Percentiles rank a stretch among this genome's conserved stretches.
phyloP scores from a whole-genome alignment of 2,888 invertebrate genomes.

The Drosophila anceps region DNA sequence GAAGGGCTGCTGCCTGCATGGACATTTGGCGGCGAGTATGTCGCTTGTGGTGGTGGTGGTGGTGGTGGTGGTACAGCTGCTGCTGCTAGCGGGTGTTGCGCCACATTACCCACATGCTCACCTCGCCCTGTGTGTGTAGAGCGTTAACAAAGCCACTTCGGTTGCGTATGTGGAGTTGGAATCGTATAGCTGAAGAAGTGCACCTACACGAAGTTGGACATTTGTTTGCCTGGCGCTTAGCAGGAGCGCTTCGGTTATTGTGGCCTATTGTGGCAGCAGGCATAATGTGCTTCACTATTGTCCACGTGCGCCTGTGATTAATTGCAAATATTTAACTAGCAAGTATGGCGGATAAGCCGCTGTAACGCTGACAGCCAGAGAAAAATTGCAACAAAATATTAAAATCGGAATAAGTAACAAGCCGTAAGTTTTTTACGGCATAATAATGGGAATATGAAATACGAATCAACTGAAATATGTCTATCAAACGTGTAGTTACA shows the following conservation, averaged over 20 bases:
- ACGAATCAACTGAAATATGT: too few species aligned
- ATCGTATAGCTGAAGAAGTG: slow-evolving; percentile 15
- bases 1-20: slow-evolving; percentile 1
- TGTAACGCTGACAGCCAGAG: not conserved
- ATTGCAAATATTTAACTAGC: slow-evolving; percentile 65
- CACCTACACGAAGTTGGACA: slow-evolving; percentile 64
- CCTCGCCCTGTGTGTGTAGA: slow-evolving; percentile 32
- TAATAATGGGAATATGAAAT: too few species aligned
- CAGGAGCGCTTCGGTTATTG: slow-evolving; percentile 27
- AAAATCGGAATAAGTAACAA: too few species aligned
- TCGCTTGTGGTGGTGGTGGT: slow-evolving; percentile 32
- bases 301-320: slow-evolving; percentile 65
- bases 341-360: not conserved
- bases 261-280: not conserved
- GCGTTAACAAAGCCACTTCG: slow-evolving; percentile 62
- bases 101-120: slow-evolving; percentile 28
- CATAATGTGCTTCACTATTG: slow-evolving; percentile 27
- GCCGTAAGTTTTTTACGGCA: too few species aligned
- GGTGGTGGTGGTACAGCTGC: slow-evolving; percentile 18
- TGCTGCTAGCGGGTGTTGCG: slow-evolving; percentile 33
- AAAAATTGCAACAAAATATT: not conserved
- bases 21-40: slow-evolving; percentile 19
- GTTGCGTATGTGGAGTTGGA: slow-evolving; percentile 5
- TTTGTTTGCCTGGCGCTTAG: slow-evolving; percentile 68
- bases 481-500: too few species aligned